A percentile compares a stretch with the other conserved stretches of the same genome.
phyloP scores from a whole-genome alignment of 2,888 invertebrate species.

The Nemotelus pantherinus region DNA sequence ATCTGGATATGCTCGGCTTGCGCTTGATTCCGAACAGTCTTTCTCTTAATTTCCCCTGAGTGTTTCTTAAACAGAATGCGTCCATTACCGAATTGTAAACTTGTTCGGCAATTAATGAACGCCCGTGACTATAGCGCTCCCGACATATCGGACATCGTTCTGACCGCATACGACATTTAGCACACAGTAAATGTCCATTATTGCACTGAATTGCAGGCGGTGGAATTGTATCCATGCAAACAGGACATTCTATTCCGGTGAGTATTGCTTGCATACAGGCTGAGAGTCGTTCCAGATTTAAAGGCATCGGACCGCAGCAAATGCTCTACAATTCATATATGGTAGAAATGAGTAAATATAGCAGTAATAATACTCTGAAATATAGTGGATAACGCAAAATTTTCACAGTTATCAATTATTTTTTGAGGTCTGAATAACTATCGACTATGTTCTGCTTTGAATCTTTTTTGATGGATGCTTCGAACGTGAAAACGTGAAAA shows the following conservation, averaged over 20 bases:
- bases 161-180: conserved; percentile 70
- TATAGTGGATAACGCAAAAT: neutral
- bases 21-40: conserved; percentile 64
- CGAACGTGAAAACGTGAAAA: too few species aligned
- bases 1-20: conserved; percentile 41
- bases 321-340: conserved; percentile 60
- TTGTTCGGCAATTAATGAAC: conserved; percentile 69
- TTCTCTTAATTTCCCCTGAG: conserved; percentile 64
- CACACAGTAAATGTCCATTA: conserved; percentile 73
- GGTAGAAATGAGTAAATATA: neutral
- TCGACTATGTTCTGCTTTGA: too few species aligned
- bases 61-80: conserved; percentile 65
- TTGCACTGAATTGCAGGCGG: conserved; percentile 74
- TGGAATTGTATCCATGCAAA: conserved; percentile 71
- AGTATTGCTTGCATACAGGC: conserved; percentile 67
- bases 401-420: conserved; percentile 3
- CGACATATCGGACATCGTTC: conserved; percentile 73
- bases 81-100: conserved; percentile 67
- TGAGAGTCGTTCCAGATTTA: conserved; percentile 67
- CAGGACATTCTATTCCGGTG: conserved; percentile 71
- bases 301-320: conserved; percentile 69
- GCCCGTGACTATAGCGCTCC: conserved; percentile 66
- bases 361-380: too few species aligned
- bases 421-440: neutral
- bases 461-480: too few species aligned